These are phyloP conservation scores for Drosophila insularis DNA, from an alignment of 1,140 invertebrate species.

Conservation along the genomic window DNA sequence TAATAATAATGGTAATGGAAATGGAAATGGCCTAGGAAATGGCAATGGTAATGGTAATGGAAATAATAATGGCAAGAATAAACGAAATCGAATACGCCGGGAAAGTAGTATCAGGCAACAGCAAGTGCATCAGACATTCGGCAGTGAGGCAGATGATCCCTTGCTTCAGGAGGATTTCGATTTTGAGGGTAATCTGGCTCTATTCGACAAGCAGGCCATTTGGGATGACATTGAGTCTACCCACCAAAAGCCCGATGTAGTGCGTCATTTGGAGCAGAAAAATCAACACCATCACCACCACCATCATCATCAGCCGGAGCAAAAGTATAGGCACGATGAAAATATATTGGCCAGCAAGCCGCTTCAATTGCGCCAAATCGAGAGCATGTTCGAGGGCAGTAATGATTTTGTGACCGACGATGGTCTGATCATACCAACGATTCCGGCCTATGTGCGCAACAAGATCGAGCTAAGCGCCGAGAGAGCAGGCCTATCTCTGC, in stretches of 20 bases:
- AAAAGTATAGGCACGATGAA: constrained; percentile 89
- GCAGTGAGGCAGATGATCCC: constrained; percentile 82
- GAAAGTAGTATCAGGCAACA: constrained; percentile 71
- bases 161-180: constrained; percentile 91
- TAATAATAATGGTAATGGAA: constrained; percentile 22
- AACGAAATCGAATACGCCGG: constrained; percentile 59
- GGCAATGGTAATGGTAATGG: constrained; percentile 53
- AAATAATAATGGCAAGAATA: constrained; percentile 54
- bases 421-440: constrained; percentile 90
- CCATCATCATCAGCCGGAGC: constrained; percentile 54
- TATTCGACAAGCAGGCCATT: constrained; percentile 93
- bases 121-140: constrained; percentile 66
- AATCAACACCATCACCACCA: constrained; percentile 28
- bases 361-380: constrained; percentile 87
- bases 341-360: constrained; percentile 89
- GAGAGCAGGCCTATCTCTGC: constrained; percentile 86
- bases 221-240: constrained; percentile 87
- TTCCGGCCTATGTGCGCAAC: constrained; percentile 86
- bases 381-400: constrained; percentile 84
- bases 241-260: constrained; percentile 87
- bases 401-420: constrained; percentile 91
- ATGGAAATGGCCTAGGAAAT: constrained; percentile 42
- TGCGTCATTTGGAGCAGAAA: constrained; percentile 51
- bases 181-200: constrained; percentile 95
- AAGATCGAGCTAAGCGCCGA: constrained; percentile 87